Percentiles rank a stretch among this genome's conserved stretches.
Conservation (phyloP, 2,797 vertebrate species). For the Hyperoplus lanceolatus region DNA sequence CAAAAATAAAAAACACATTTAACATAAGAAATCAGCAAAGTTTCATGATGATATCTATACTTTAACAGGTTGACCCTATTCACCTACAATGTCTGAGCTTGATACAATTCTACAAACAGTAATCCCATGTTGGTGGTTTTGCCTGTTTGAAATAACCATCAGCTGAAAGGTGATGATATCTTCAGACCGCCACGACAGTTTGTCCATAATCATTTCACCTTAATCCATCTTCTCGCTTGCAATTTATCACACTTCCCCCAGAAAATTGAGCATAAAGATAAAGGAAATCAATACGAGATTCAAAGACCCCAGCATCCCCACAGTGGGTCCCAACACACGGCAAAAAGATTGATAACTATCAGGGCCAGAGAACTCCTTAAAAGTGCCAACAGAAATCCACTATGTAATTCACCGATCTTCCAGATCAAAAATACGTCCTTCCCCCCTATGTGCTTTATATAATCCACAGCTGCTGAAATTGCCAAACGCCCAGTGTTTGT, state of each 20-base stretch:
- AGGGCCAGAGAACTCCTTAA: conserved; percentile 13
- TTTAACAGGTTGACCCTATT: too few species aligned
- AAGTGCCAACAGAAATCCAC: conserved; percentile 29
- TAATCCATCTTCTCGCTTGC: conserved; percentile 43
- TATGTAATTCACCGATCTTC: conserved; percentile 27
- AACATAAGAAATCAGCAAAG: too few species aligned
- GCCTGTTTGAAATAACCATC: conserved; percentile 7
- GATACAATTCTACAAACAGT: neutral
- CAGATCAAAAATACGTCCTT: conserved; percentile 34
- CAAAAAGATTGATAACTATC: conserved; percentile 39
- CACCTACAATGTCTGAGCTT: too few species aligned
- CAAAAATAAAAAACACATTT: too few species aligned
- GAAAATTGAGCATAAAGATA: conserved; percentile 51
- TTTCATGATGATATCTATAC: too few species aligned
- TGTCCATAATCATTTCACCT: conserved; percentile 48
- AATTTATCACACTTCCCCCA: conserved; percentile 57
- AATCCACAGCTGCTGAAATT: conserved; percentile 55
- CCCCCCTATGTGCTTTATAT: conserved; percentile 18
- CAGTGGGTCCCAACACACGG: conserved; percentile 14
- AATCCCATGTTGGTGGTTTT: neutral
- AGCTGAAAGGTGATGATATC: conserved; percentile 29
- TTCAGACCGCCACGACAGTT: conserved; percentile 44
- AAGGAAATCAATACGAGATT: conserved; percentile 73
- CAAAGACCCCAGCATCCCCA: conserved; percentile 32
- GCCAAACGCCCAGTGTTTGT: conserved; percentile 69